Base-by-base conservation (phyloP, 2,888 invertebrate species). In the Spilarctia lutea region DNA sequence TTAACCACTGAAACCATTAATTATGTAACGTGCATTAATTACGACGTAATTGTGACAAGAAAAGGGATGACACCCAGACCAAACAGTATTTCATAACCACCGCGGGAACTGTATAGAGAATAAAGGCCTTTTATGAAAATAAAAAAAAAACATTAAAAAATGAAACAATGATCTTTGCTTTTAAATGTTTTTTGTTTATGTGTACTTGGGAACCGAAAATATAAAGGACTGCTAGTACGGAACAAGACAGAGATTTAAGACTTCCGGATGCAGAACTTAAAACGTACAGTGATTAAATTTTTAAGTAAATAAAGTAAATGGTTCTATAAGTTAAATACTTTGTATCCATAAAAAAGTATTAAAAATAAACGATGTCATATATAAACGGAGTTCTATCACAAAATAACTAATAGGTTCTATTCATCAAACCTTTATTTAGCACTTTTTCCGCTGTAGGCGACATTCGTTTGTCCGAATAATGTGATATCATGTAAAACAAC, bases 391-490 rank as follows among this genome's bases (percentile, higher is more conserved):
- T 30, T 63, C 30, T n/a, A n/a, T n/a, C n/a, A n/a, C n/a, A n/a
- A n/a, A n/a, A n/a, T n/a, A n/a, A n/a, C n/a, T n/a, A n/a, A n/a
- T n/a, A n/a, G n/a, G n/a, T n/a, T n/a, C n/a, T 30, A 63, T 63
- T 63, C 30, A 7, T 63, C 63, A 63, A 63, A 7, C 16, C 60
- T 60, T 60, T 60, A 27, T 27, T 27, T 16, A 60, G 60, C 39
- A 11, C 3, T 78, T 77, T 78, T 52, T 75, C 56, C 73, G 77
- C 78, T 78, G 69, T 75, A 72, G 68, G 81, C 71, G 80, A 80
- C 75, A 75, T 79, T 76, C 76, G 83, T 87, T 86, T 83, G 81
- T 81, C 74, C 73, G 82, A 83, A 87, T 87, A 84, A 84, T 79
- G 71, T 79, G 75, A 72, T 68, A 72, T 76, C 18, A 76, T 30